Evolutionary conservation across 1,140 invertebrate species (phyloP).

Genomic region (Diorhabda sublineata): DNA sequence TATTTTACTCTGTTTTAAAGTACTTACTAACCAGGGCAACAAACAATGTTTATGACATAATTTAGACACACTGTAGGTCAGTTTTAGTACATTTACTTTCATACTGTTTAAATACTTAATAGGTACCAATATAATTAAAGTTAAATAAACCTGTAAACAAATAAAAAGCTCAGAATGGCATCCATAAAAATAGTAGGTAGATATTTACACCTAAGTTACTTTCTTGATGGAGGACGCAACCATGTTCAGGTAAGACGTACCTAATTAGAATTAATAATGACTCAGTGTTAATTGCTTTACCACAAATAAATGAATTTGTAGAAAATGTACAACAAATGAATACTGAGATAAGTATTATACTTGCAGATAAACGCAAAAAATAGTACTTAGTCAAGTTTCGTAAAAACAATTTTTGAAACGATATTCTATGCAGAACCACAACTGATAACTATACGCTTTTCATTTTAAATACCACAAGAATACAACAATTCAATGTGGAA

Average conservation of each 20-base stretch:
- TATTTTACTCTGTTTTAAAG: conserved; percentile 43
- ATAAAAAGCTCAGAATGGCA: conserved; percentile 40
- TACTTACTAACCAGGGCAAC: conserved; percentile 42
- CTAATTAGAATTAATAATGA: conserved; percentile 36
- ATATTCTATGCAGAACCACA: too few relatives aligned
- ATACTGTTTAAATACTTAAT: conserved; percentile 45
- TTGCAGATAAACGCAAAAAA: too few relatives aligned
- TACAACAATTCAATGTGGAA: too few relatives aligned
- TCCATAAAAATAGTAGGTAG: conserved; percentile 37
- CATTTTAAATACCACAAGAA: too few relatives aligned
- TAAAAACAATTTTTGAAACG: too few relatives aligned
- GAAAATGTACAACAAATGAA: too few relatives aligned
- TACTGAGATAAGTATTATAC: too few relatives aligned
- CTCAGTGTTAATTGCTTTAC: conserved; percentile 37
- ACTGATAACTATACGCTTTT: too few relatives aligned
- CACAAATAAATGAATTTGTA: background rate
- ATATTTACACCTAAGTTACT: conserved; percentile 20
- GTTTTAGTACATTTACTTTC: conserved; percentile 46
- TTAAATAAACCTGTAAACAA: conserved; percentile 45
- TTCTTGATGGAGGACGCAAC: conserved; percentile 19
- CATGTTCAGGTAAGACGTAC: conserved; percentile 27
- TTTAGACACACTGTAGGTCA: conserved; percentile 45
- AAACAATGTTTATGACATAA: conserved; percentile 45
- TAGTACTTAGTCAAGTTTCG: too few relatives aligned
- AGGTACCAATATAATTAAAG: conserved; percentile 43